A percentile compares a stretch with the other conserved stretches of the same genome.
phyloP scores from a whole-genome alignment of 1,140 invertebrate species.

The Carposina sasakii region DNA sequence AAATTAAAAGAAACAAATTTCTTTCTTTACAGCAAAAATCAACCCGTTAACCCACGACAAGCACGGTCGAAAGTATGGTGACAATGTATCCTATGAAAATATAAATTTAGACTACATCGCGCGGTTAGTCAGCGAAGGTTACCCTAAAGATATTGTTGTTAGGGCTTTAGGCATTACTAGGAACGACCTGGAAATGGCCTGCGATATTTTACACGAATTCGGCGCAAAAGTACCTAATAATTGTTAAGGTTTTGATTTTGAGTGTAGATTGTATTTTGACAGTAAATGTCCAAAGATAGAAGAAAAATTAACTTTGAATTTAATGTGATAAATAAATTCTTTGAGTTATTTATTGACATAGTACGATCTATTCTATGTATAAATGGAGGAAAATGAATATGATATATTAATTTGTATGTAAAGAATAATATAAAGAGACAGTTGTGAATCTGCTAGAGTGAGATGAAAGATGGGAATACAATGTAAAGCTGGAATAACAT shows the following conservation, averaged over 20 bases:
- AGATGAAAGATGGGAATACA: too few relatives aligned
- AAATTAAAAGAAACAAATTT: too few relatives aligned
- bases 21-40: slow-evolving; percentile 55
- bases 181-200: slow-evolving; percentile 95
- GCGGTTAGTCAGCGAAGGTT: slow-evolving; percentile 89
- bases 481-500: too few relatives aligned
- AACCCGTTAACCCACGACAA: slow-evolving; percentile 69
- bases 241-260: slow-evolving; percentile 16
- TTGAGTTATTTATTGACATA: too few relatives aligned
- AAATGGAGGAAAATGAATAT: too few relatives aligned
- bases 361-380: too few relatives aligned
- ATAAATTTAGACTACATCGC: slow-evolving; percentile 94
- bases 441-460: too few relatives aligned
- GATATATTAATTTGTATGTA: too few relatives aligned
- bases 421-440: too few relatives aligned
- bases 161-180: slow-evolving; percentile 91
- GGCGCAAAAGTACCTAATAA: slow-evolving; percentile 64
- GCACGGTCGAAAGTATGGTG: slow-evolving; percentile 62
- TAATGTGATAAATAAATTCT: too few relatives aligned
- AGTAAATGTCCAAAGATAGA: background rate
- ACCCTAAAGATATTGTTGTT: slow-evolving; percentile 90
- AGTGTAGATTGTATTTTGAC: background rate
- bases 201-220: slow-evolving; percentile 95
- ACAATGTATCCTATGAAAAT: slow-evolving; percentile 83
- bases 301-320: too few relatives aligned